Evolutionary conservation across 1,140 invertebrate genomes (phyloP).

Genomic region (Drosophila suzukii): DNA sequence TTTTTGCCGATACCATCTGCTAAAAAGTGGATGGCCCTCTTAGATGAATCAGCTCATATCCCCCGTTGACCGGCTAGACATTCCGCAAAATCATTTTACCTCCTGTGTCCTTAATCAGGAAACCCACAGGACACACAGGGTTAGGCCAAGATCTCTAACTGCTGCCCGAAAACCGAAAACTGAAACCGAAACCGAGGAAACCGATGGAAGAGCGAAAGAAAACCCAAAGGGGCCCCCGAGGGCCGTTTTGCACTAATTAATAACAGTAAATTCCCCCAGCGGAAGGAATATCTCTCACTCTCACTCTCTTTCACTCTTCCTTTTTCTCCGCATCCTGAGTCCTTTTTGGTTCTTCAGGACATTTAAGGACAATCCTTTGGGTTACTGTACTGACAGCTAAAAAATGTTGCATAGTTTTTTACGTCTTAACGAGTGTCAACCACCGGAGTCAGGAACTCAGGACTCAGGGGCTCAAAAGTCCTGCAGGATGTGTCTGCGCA

Average conservation of each 20-base stretch:
- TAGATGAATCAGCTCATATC: conserved; percentile 25
- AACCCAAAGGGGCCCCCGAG: conserved; percentile 62
- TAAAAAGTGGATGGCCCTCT: conserved; percentile 30
- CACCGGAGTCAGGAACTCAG: conserved; percentile 58
- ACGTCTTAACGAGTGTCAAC: conserved; percentile 79
- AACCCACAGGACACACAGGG: conserved; percentile 45
- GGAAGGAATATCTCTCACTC: conserved; percentile 4
- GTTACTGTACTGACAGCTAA: conserved; percentile 66
- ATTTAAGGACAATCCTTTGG: conserved; percentile 32
- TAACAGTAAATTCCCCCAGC: conserved; percentile 73
- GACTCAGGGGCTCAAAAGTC: conserved; percentile 50
- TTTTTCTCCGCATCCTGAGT: not conserved
- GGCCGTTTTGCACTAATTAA: conserved; percentile 82
- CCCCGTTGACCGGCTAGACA: conserved; percentile 30
- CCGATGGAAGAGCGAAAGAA: conserved; percentile 13
- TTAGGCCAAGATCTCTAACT: conserved; percentile 16
- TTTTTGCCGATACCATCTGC: conserved; percentile 12
- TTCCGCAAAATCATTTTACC: conserved; percentile 59
- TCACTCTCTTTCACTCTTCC: not conserved
- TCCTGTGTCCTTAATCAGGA: conserved; percentile 59
- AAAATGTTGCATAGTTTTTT: conserved; percentile 80
- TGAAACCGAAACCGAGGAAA: conserved; percentile 22
- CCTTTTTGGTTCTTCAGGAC: conserved; percentile 1
- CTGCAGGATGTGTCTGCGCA: conserved; percentile 39
- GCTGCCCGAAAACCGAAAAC: not conserved